Evolutionary conservation across 1,140 invertebrate genomes (phyloP).

Genomic region (Aphelenchoides fujianensis): DNA sequence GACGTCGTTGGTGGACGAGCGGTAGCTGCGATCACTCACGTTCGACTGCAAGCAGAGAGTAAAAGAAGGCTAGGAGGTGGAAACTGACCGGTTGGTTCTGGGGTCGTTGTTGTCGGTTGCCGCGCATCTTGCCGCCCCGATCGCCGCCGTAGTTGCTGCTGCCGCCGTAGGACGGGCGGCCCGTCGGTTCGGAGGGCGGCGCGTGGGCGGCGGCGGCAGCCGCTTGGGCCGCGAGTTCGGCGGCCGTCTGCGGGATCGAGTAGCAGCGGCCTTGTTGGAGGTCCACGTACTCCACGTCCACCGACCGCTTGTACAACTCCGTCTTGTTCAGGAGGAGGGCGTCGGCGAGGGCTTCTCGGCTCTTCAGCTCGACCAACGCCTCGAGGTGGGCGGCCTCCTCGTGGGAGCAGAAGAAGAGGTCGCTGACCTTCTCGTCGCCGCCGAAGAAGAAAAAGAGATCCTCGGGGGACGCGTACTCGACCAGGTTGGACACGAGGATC

Average conservation of each 20-base stretch:
- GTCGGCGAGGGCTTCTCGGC: background rate
- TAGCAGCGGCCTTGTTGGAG: background rate
- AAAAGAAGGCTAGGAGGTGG: background rate
- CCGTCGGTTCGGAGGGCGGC: background rate
- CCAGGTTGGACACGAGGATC: background rate
- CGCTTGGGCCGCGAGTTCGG: background rate
- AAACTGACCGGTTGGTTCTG: background rate
- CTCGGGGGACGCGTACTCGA: background rate
- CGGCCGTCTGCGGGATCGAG: background rate
- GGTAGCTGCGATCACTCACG: background rate
- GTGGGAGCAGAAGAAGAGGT: background rate
- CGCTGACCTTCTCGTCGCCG: slow-evolving; percentile 1
- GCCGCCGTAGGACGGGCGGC: background rate
- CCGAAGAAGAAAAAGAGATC: slow-evolving; percentile 14
- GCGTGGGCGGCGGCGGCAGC: background rate
- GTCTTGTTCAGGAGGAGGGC: background rate
- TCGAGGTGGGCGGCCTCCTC: background rate
- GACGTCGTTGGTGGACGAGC: background rate
- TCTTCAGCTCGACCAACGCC: slow-evolving; percentile 9
- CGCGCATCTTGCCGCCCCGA: background rate
- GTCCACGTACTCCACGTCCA: slow-evolving; percentile 21
- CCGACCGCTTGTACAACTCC: background rate
- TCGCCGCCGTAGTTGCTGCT: background rate
- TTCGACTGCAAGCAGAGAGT: background rate
- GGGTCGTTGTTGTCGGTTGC: background rate